These are phyloP conservation scores for Sebastes steindachneri DNA, from an alignment of 2,797 vertebrate species.

Conservation along the genomic window DNA sequence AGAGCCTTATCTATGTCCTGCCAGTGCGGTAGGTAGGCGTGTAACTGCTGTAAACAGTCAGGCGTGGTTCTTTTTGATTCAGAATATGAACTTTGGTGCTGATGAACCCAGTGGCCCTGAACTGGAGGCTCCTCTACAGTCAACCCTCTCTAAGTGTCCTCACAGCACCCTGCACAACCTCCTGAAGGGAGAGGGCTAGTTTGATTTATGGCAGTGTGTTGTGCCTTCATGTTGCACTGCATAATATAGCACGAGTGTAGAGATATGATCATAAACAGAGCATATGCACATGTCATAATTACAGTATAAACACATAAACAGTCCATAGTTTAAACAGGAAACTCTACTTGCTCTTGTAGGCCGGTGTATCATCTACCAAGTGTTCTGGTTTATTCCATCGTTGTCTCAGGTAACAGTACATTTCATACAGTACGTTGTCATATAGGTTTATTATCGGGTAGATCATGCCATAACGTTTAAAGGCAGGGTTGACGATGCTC, in stretches of 20 bases:
- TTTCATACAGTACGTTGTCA: not conserved
- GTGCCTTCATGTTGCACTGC: not conserved
- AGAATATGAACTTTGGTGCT: conserved; percentile 29
- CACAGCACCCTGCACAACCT: not conserved
- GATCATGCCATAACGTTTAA: not conserved
- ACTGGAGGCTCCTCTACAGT: not conserved
- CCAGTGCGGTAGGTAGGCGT: conserved; percentile 10
- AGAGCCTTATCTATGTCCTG: not conserved
- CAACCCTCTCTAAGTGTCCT: conserved; percentile 1
- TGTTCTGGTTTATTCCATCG: not conserved
- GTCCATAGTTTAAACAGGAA: not conserved
- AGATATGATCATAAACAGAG: not conserved
- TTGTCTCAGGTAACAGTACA: not conserved
- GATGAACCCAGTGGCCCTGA: not conserved
- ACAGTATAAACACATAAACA: not conserved
- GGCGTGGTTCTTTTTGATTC: conserved; percentile 23
- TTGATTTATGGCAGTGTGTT: not conserved
- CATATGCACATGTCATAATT: not conserved
- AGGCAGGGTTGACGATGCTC: no score
- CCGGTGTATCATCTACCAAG: not conserved
- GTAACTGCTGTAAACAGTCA: conserved; percentile 23
- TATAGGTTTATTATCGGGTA: not conserved
- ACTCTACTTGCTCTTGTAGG: no score
- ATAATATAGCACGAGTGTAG: not conserved
- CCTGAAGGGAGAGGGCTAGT: not conserved